phyloP scores from a whole-genome alignment of 2,797 vertebrate species.

The Aeoliscus strigatus region DNA sequence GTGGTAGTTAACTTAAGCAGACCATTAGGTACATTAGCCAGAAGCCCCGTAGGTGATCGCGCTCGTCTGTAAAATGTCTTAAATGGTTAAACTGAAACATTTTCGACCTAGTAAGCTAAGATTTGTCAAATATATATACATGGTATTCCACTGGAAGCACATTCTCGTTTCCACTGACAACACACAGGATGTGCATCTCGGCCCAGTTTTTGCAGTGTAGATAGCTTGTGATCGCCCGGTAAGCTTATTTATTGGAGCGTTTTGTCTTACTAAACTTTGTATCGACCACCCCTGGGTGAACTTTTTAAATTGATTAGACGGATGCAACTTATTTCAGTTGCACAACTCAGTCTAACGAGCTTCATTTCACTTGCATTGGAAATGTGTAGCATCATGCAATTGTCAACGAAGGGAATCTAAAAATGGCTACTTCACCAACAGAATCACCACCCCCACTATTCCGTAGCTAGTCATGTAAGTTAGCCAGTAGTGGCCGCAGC shows the following conservation, averaged over 20 bases:
- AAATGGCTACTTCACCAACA: slow-evolving; percentile 70
- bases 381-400: slow-evolving; percentile 50
- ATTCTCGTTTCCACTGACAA: neutral
- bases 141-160: accelerated
- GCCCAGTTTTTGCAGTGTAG: slow-evolving; percentile 13
- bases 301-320: neutral
- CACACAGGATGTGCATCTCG: slow-evolving; percentile 1
- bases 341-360: slow-evolving; percentile 8
- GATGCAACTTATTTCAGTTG: slow-evolving; percentile 18
- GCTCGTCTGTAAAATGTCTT: neutral
- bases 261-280: slow-evolving; percentile 3
- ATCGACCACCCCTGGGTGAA: slow-evolving; percentile 2
- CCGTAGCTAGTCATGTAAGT: slow-evolving; percentile 44
- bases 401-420: slow-evolving; percentile 63
- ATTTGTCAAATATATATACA: accelerated
- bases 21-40: slow-evolving; percentile 45
- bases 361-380: slow-evolving; percentile 25
- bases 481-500: slow-evolving; percentile 46
- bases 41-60: too few species aligned
- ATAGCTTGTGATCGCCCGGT: slow-evolving; percentile 29
- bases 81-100: neutral
- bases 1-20: too few species aligned
- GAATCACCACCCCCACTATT: slow-evolving; percentile 58
- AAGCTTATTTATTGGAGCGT: slow-evolving; percentile 36
- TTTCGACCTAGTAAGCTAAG: neutral